phyloP scores from a whole-genome alignment of 1,140 invertebrate species.

The Caerostris extrusa region DNA sequence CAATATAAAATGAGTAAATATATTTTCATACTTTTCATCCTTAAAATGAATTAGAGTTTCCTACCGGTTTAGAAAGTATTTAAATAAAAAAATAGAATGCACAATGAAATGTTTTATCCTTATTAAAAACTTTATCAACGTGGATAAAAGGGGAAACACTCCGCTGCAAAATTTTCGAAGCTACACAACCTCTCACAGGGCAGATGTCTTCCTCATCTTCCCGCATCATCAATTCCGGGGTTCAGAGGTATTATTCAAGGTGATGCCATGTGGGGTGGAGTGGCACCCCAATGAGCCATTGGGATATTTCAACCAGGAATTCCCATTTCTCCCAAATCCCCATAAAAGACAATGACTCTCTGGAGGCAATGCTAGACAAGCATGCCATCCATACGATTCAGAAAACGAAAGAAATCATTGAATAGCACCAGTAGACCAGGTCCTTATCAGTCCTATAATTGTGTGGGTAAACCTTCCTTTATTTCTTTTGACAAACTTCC shows the following conservation, averaged over 20 bases:
- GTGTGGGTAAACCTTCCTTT: slow-evolving; percentile 49
- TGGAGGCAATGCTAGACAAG: background rate
- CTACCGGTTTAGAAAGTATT: no score
- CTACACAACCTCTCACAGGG: background rate
- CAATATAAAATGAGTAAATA: no score
- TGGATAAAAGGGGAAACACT: background rate
- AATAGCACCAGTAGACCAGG: slow-evolving; percentile 60
- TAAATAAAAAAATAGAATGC: no score
- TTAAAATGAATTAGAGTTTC: no score
- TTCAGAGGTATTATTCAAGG: background rate
- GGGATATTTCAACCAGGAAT: background rate
- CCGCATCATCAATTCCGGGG: slow-evolving; percentile 16
- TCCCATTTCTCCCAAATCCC: slow-evolving; percentile 14
- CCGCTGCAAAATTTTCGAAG: background rate
- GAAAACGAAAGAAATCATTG: slow-evolving; percentile 52
- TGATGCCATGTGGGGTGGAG: background rate
- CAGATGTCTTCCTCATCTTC: background rate
- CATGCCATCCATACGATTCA: slow-evolving; percentile 9
- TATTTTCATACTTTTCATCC: no score
- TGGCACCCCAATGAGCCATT: slow-evolving; percentile 8
- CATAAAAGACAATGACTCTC: slow-evolving; percentile 69
- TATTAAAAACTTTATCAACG: no score
- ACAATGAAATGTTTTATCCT: no score
- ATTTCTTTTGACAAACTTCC: slow-evolving; percentile 73
- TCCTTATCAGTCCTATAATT: slow-evolving; percentile 72